Percentiles rank a stretch among this genome's conserved stretches.
Evolutionary conservation across 2,888 invertebrate genomes (phyloP).

Genomic region (Pherbina coryleti): DNA sequence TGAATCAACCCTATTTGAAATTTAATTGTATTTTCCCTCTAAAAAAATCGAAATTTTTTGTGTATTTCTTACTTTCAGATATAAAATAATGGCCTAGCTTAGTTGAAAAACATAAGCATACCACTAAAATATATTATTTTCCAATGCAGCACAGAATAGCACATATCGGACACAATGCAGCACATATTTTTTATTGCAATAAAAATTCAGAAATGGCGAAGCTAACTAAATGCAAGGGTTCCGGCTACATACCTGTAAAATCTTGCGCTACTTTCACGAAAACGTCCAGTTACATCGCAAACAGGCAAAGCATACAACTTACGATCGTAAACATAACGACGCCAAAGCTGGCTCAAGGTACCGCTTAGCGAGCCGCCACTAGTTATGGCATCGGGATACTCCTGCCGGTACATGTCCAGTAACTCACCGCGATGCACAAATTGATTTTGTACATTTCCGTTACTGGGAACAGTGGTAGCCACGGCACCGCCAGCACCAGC

Average conservation of each 20-base stretch:
- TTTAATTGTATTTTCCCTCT: too few species aligned
- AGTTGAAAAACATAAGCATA: too few species aligned
- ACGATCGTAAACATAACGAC: slow-evolving; percentile 81
- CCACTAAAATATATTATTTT: too few species aligned
- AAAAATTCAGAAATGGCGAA: too few species aligned
- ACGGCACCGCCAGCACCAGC: slow-evolving; percentile 40
- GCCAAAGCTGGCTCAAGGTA: slow-evolving; percentile 67
- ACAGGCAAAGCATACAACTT: slow-evolving; percentile 82
- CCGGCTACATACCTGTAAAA: slow-evolving; percentile 76
- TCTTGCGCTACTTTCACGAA: slow-evolving; percentile 80
- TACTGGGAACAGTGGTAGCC: slow-evolving; percentile 30
- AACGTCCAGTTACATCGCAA: slow-evolving; percentile 78
- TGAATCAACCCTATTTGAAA: too few species aligned
- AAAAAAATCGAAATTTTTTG: too few species aligned
- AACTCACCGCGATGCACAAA: slow-evolving; percentile 58
- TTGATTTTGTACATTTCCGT: slow-evolving; percentile 45
- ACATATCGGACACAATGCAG: too few species aligned
- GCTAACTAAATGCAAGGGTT: too few species aligned
- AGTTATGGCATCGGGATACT: slow-evolving; percentile 55
- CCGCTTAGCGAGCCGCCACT: slow-evolving; percentile 47
- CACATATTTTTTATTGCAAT: too few species aligned
- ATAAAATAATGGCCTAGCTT: too few species aligned
- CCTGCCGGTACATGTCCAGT: slow-evolving; percentile 62
- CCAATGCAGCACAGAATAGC: too few species aligned
- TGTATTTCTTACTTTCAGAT: too few species aligned